Base-by-base conservation (phyloP, 2,797 vertebrate species). In the Darevskia mixta region DNA sequence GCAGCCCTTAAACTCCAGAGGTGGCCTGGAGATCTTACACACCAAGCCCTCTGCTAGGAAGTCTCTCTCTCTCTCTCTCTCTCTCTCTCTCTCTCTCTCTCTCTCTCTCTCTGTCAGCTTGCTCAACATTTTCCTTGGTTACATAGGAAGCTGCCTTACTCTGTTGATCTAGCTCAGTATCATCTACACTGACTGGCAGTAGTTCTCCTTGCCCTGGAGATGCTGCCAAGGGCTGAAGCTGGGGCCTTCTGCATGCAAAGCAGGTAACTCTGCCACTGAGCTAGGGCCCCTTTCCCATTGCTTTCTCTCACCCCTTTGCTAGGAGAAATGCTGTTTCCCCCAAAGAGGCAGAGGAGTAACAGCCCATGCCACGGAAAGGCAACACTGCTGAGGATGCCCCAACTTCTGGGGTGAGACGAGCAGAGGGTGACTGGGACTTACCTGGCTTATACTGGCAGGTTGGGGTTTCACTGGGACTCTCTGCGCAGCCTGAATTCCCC, bases 371-470 rank as follows among this genome's bases (percentile, higher is more conserved):
- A 8, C 2, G 9, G 78, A 8, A 61, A 11, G 8, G 49, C 8
- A 10, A 25, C 29, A 20, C n/a, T 11, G n/a, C 78, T 35, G n/a
- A 45, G 3, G 27, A 2, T 7, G 29, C 25, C 27, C 27, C 27
- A 29, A 10, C 23, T 0, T 27, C 45, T n/a, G 9, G 20, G 43
- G 43, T 7, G 3, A 78, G 7, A 6, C 1, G 2, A 23, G 35
- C 20, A 15, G 20, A 41, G 8, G 13, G 41, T 6, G 29, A 8
- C 29, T 6, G 18, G 87, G 67, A 83, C 88, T 87, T 96, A 99
- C 99, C 98, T 97, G 98, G 96, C 73, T 97, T 98, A 49, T 96
- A 95, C 32, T 97, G 94, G 94, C 96, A 97, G 8, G 93, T 90
- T 0, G 96, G 88, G 3, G 95, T 96, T 32, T 97, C 98, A 0